Evolutionary conservation across 2,888 invertebrate species (phyloP).

Genomic region (Dryadula phaetusa): DNA sequence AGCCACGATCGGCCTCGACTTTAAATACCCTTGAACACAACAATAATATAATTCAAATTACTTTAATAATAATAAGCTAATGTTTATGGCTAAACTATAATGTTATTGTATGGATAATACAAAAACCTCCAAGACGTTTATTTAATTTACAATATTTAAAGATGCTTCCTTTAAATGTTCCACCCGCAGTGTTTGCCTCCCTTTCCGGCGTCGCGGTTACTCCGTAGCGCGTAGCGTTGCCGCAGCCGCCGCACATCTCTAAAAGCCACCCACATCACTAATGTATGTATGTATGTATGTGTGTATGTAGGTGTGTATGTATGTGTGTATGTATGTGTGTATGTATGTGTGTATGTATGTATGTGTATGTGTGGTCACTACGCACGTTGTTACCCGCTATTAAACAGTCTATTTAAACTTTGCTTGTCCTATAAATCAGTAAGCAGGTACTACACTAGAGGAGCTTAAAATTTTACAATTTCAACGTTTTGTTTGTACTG

Average conservation of each 20-base stretch:
- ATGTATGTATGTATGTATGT: constrained; percentile 3
- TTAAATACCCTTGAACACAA: no score
- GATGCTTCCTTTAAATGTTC: neutral
- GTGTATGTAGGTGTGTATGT: neutral
- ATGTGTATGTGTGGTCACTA: constrained; percentile 2
- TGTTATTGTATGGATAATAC: no score
- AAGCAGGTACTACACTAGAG: no score
- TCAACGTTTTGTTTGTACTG: no score
- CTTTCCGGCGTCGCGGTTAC: neutral
- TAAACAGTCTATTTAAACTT: constrained; percentile 1
- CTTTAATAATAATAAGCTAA: no score
- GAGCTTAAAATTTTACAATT: neutral
- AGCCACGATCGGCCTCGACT: no score
- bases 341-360: neutral
- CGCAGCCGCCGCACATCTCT: constrained; percentile 10
- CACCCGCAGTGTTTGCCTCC: neutral
- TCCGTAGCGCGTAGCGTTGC: constrained; percentile 14
- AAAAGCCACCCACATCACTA: constrained; percentile 13
- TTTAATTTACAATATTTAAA: no score
- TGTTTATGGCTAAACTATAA: no score
- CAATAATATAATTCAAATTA: no score
- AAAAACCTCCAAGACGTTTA: no score
- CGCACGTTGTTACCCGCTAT: neutral
- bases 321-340: no score
- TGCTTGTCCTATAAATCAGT: neutral